These are phyloP conservation scores for Pelecanoides urinatrix DNA, from an alignment of 2,113 vertebrate species.

Conservation along the genomic window DNA sequence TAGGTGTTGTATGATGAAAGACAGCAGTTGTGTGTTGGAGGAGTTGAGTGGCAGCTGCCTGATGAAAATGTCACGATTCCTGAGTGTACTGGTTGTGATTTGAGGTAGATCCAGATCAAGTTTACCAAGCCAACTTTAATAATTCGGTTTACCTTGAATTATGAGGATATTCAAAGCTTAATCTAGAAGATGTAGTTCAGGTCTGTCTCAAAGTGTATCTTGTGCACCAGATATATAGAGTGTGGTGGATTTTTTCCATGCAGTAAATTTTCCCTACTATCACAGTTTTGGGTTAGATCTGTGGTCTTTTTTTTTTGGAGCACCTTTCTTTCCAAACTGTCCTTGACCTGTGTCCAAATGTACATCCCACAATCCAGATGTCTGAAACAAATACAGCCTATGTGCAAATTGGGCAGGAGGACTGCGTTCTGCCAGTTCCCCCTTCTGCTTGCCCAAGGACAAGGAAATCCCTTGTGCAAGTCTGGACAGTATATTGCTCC, in stretches of 20 bases:
- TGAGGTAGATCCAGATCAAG: not conserved
- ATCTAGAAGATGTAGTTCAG: not conserved
- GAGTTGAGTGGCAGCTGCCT: not conserved
- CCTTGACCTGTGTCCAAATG: not conserved
- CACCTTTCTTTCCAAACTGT: not conserved
- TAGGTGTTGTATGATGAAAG: not conserved
- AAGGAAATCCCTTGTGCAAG: conserved; percentile 1
- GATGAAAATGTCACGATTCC: not conserved
- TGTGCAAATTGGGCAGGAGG: not conserved
- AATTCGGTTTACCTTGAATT: not conserved
- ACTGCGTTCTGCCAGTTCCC: not conserved
- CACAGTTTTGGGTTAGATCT: not conserved
- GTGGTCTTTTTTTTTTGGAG: not conserved
- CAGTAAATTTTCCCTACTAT: not conserved
- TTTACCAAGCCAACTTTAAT: not conserved
- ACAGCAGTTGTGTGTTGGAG: not conserved
- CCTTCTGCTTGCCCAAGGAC: conserved; percentile 4
- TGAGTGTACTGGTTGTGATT: not conserved
- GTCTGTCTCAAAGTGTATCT: not conserved
- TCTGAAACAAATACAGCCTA: not conserved
- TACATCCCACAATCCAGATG: not conserved
- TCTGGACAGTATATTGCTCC: not conserved
- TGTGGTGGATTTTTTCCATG: not conserved
- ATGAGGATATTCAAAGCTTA: not conserved
- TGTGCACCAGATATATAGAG: not conserved